Percentiles rank a stretch among this genome's conserved stretches.
Conservation (phyloP, 2,888 invertebrate species). For the Acronicta alni region DNA sequence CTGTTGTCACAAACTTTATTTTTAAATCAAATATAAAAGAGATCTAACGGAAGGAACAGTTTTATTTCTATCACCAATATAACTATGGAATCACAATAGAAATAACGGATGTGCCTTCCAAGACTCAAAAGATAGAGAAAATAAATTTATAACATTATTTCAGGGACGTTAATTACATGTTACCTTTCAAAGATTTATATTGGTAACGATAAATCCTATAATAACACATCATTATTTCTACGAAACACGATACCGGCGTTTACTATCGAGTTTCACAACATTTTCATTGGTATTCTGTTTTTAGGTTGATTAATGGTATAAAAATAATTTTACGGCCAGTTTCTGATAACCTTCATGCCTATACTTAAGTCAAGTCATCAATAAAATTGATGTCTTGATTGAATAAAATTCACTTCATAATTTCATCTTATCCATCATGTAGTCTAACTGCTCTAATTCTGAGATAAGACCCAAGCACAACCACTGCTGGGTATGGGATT, state of each 20-base stretch:
- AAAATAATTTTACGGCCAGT: slow-evolving; percentile 1
- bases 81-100: not conserved
- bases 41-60: too few species aligned
- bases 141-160: not conserved
- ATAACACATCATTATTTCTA: slow-evolving; percentile 10
- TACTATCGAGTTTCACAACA: not conserved
- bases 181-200: slow-evolving; percentile 5
- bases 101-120: not conserved
- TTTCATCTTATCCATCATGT: too few species aligned
- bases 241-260: slow-evolving; percentile 4
- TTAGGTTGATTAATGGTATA: not conserved
- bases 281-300: not conserved
- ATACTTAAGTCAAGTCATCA: too few species aligned
- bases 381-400: too few species aligned
- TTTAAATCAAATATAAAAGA: too few species aligned
- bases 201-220: slow-evolving; percentile 1
- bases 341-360: too few species aligned
- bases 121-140: not conserved
- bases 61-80: too few species aligned
- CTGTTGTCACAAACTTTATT: too few species aligned
- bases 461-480: too few species aligned
- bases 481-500: too few species aligned
- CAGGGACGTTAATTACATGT: slow-evolving; percentile 4
- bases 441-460: too few species aligned
- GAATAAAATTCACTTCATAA: too few species aligned